phyloP scores from a whole-genome alignment of 2,113 vertebrate genomes.

The pig (Sus scrofa) region DNA sequence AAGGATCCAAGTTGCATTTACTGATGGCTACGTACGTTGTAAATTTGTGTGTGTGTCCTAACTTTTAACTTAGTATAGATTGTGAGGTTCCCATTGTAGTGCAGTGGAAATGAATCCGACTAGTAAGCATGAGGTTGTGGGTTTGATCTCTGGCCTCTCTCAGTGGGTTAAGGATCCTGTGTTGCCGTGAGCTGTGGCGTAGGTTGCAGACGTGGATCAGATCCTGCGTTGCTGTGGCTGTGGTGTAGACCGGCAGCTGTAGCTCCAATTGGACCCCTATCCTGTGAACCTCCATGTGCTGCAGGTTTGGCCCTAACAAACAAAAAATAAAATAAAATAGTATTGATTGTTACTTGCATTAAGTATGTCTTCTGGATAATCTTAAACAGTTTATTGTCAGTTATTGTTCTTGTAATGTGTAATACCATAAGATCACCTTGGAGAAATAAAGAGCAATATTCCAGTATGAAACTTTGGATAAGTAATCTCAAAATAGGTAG shows the following conservation, averaged over 20 bases:
- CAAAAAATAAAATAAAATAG: neutral
- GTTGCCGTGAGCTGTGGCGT: too few relatives aligned
- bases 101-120: too few relatives aligned
- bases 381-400: slow-evolving; percentile 35
- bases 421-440: slow-evolving; percentile 31
- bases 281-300: too few relatives aligned
- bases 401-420: slow-evolving; percentile 14
- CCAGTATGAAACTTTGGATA: neutral
- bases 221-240: too few relatives aligned
- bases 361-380: slow-evolving; percentile 36
- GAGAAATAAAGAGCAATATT: slow-evolving; percentile 28
- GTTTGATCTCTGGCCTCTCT: too few relatives aligned
- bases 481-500: neutral
- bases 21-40: slow-evolving; percentile 94
- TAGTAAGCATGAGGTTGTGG: too few relatives aligned
- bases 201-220: too few relatives aligned
- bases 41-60: slow-evolving; percentile 27
- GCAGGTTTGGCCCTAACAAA: too few relatives aligned
- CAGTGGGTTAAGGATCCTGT: too few relatives aligned
- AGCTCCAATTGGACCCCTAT: too few relatives aligned
- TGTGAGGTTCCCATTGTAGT: too few relatives aligned
- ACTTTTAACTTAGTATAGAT: slow-evolving; percentile 34
- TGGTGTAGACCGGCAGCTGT: too few relatives aligned
- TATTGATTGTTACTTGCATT: slow-evolving; percentile 10
- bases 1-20: slow-evolving; percentile 90